These are phyloP conservation scores for Microplitis deprimator DNA, from an alignment of 2,888 invertebrate genomes.

Conservation along the genomic window DNA sequence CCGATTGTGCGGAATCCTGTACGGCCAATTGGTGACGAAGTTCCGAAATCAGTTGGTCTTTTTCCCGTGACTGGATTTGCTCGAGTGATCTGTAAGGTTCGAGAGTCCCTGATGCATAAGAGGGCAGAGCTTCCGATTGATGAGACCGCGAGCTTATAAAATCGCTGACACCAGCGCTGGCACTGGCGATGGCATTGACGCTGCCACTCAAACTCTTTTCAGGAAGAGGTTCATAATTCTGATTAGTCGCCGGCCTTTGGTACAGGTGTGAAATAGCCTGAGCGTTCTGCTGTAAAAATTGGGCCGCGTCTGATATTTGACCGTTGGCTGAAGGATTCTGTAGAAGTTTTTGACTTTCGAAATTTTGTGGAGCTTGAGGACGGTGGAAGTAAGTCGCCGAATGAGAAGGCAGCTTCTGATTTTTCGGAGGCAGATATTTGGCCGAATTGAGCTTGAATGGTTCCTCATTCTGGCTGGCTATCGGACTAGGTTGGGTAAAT, in stretches of 20 bases:
- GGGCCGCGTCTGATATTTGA: constrained; percentile 64
- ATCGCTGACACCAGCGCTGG: too few species aligned
- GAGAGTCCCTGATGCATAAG: constrained; percentile 64
- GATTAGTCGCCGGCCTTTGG: constrained; percentile 59
- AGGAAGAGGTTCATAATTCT: constrained; percentile 62
- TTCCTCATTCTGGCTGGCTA: constrained; percentile 65
- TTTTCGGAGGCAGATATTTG: constrained; percentile 66
- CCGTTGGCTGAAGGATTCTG: constrained; percentile 49
- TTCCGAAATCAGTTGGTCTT: constrained; percentile 63
- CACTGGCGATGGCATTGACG: too few species aligned
- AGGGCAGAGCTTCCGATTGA: constrained; percentile 19
- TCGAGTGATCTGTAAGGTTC: constrained; percentile 56
- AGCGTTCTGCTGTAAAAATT: constrained; percentile 65
- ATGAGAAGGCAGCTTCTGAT: constrained; percentile 63
- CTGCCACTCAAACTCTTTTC: constrained; percentile 29
- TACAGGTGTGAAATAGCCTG: constrained; percentile 66
- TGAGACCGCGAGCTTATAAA: constrained; percentile 12
- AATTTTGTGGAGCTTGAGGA: background rate
- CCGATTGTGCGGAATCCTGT: constrained; percentile 32
- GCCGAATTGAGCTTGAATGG: constrained; percentile 65
- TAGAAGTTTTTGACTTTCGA: constrained; percentile 48
- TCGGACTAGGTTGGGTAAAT: constrained; percentile 60
- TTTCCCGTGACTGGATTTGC: constrained; percentile 62
- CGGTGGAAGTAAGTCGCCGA: constrained; percentile 28
- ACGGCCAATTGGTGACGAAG: constrained; percentile 58